These are phyloP conservation scores for Cyphomyrmex costatus DNA, from an alignment of 1,140 invertebrate genomes.

Conservation along the genomic window DNA sequence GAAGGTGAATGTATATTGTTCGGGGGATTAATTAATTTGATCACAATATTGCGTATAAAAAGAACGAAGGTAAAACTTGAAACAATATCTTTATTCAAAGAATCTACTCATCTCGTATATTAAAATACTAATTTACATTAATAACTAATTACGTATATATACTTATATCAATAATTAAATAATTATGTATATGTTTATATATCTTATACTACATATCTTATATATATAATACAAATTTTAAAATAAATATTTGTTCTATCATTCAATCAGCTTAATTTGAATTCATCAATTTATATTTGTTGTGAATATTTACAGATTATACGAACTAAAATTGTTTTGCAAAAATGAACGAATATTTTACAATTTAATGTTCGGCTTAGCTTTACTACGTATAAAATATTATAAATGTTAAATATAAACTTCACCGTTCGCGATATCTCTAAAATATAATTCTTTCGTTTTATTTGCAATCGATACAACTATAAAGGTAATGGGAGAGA, in stretches of 20 bases:
- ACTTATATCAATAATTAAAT: not conserved
- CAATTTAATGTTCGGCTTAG: not conserved
- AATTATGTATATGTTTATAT: not conserved
- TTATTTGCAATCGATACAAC: slow-evolving; percentile 5
- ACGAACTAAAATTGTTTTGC: not conserved
- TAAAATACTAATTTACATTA: not conserved
- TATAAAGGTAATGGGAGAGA: slow-evolving; percentile 35
- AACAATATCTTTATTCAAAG: not conserved
- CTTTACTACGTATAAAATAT: not conserved
- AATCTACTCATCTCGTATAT: not conserved
- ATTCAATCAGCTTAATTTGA: not conserved
- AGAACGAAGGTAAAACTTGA: not conserved
- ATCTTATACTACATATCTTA: not conserved
- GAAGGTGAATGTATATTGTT: slow-evolving; percentile 45
- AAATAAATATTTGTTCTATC: not conserved
- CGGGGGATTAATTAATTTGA: slow-evolving; percentile 20
- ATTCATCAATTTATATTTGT: not conserved
- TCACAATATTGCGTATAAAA: not conserved
- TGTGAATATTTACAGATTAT: not conserved
- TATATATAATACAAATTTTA: not conserved
- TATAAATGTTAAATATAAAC: not conserved
- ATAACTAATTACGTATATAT: not conserved
- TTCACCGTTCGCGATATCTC: not conserved
- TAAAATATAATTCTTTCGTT: slow-evolving; percentile 6
- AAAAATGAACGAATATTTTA: not conserved